Conservation (phyloP, 2,797 vertebrate genomes). For the Anguilla anguilla region DNA sequence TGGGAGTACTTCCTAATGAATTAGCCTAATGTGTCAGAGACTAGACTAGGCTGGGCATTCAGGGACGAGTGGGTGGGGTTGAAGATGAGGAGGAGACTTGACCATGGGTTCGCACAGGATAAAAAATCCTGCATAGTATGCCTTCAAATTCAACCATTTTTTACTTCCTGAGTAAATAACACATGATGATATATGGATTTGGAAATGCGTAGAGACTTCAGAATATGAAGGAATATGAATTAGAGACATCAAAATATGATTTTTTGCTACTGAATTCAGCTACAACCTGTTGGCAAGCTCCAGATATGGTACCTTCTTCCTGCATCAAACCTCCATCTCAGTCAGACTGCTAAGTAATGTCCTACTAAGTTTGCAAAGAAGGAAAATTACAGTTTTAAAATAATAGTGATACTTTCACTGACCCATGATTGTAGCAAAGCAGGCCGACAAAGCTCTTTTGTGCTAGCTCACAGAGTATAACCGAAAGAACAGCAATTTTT, state of each 20-base stretch:
- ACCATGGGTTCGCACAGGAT: no score
- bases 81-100: no score
- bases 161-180: not conserved
- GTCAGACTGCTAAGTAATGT: not conserved
- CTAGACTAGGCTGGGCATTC: no score
- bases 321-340: not conserved
- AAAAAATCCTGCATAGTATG: no score
- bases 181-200: not conserved
- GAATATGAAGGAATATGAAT: not conserved
- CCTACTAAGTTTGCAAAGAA: not conserved
- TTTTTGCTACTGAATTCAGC: not conserved
- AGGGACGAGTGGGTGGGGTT: no score
- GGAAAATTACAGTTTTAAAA: not conserved
- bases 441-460: slow-evolving; percentile 1
- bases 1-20: no score
- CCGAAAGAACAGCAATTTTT: slow-evolving; percentile 3
- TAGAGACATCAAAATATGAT: not conserved
- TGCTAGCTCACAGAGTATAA: not conserved
- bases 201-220: not conserved
- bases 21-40: no score
- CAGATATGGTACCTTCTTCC: not conserved
- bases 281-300: not conserved
- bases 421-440: not conserved
- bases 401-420: not conserved
- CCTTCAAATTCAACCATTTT: no score